Base-by-base conservation (phyloP, 2,113 vertebrate genomes). In the Paradisaea rubra region DNA sequence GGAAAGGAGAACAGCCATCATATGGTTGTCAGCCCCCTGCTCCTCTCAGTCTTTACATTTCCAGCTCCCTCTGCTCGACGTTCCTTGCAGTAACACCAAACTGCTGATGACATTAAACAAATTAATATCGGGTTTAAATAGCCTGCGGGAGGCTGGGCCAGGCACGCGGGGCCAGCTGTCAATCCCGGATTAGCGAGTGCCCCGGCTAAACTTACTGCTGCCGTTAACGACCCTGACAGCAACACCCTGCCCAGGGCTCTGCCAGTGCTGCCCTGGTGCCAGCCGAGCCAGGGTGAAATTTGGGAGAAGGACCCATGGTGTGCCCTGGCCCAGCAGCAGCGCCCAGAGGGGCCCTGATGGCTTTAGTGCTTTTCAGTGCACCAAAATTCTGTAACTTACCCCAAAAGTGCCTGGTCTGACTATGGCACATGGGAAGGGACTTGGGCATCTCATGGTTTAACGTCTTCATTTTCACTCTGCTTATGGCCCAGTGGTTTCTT, bases 61-160 rank as follows among this genome's bases (percentile, higher is more conserved):
- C 80, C 30, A 6, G 19, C 56, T 79, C 73, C 54, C 59, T 87
- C 76, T 28, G 73, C 68, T 50, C 12, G 30, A 25, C 2, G 7
- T 22, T 86, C 6, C 77, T 76, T 23, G 64, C 81, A 10, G 81
- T 81, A 91, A 71, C 18, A 0, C 77, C 95, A 87, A 93, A 60
- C 81, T 74, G 69, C 92, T 57, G 95, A 47, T 95, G 94, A 96
- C 96, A 97, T 92, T 95, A 93, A 93, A 89, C 83, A 79, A 93
- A 94, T 91, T 95, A 96, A 96, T 93, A 84, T 71, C 2, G 47
- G 88, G 94, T 93, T 95, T 95, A 95, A 96, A 94, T 94, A 94
- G 92, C 88, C 91, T 89, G 81, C 76, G 15, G 92, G 88, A 81
- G 93, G 86, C 68, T 35, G 57, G n/a, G 81, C 60, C 76, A 83